Base-by-base conservation (phyloP, 2,888 invertebrate genomes). In the Acrobeloides nanus region DNA sequence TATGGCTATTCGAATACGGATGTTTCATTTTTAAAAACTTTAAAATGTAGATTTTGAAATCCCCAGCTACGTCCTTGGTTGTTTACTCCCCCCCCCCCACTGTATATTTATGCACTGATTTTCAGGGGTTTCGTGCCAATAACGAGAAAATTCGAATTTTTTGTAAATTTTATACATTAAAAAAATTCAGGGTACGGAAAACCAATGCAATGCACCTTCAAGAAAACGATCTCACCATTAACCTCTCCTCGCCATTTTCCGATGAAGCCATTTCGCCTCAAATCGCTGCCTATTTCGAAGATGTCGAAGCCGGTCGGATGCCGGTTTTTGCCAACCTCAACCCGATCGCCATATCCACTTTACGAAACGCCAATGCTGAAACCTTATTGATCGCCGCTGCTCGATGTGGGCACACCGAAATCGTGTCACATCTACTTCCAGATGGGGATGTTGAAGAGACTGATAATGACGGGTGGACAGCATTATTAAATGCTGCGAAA, bases 401-500 rank as follows among this genome's bases (percentile, higher is more conserved):
- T 20, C 51, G 68, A 17, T 56, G 53, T 66, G 93, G 93, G 0
- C 83, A 87, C 75, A 78, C 83, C 24, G 83, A 86, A 68, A 82
- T 89, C 43, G 86, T 86, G 45, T 80, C 82, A 57, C 83, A 87
- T 61, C 76, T 95, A 37, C 53, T 62, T 21, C 59, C 55, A 8
- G 61, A 60, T 3, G 53, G 38, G 21, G 64, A 63, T 31, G 47
- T 70, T 29, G 71, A 71, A 40, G 71, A 71, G 29, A 67, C 67
- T 7, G 71, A 71, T 48, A 63, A 67, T 48, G 74, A 74, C 34
- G 74, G 66, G n/a, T 73, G 73, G 73, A 74, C 57, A 71, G 76
- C 93, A 6, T 78, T 97, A 34, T 85, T 93, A 32, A 95, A 93
- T 90, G 92, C 93, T 4, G 84, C 88, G 58, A 82, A 93, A 5